phyloP scores from a whole-genome alignment of 2,888 invertebrate species.

The Habroteleia sp. region DNA sequence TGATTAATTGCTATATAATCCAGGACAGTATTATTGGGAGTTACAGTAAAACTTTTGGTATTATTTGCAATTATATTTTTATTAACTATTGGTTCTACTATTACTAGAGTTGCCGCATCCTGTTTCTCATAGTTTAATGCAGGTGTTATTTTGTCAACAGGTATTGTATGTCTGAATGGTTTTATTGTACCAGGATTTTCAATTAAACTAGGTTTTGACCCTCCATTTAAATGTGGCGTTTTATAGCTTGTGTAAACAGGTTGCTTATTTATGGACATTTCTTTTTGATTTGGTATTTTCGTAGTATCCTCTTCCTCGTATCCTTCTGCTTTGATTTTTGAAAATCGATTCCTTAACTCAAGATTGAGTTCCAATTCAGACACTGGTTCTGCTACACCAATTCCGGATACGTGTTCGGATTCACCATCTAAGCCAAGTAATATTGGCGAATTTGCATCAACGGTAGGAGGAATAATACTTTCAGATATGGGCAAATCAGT shows the following conservation, averaged over 20 bases:
- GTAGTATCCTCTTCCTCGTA: constrained; percentile 48
- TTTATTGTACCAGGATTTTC: constrained; percentile 75
- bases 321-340: constrained; percentile 67
- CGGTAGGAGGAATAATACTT: constrained; percentile 7
- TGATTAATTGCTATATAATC: neutral
- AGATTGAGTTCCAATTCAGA: constrained; percentile 75
- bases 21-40: neutral
- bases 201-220: constrained; percentile 72
- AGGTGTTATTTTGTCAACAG: constrained; percentile 77
- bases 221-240: constrained; percentile 76
- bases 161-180: constrained; percentile 78
- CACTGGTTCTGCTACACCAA: constrained; percentile 79
- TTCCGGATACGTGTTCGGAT: constrained; percentile 68
- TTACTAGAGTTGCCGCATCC: neutral
- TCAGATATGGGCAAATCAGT: no score
- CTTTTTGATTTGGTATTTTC: constrained; percentile 57
- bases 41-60: no score
- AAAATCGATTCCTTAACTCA: constrained; percentile 73
- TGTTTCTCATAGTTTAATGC: constrained; percentile 57
- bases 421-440: constrained; percentile 40
- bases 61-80: no score
- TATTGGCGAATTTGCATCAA: constrained; percentile 45
- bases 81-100: neutral
- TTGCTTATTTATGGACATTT: constrained; percentile 63
- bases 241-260: constrained; percentile 78